Base-by-base conservation (phyloP, 2,113 vertebrate species). In the Lampris incognitus region DNA sequence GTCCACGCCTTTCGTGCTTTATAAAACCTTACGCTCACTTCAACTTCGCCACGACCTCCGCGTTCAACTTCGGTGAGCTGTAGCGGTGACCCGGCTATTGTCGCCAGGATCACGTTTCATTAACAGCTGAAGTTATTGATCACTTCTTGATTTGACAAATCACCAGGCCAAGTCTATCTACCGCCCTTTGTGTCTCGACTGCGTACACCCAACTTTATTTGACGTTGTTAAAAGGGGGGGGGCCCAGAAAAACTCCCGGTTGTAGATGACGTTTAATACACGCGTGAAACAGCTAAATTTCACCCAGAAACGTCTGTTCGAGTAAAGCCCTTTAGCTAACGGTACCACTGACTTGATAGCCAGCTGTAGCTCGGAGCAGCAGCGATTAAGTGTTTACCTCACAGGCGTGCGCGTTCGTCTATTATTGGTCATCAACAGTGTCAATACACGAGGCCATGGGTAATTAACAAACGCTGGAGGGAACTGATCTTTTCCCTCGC, bases 401-500 rank as follows among this genome's bases (percentile, higher is more conserved):
- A 87, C 88, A 88, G 76, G 91, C 91, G 91, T 85, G 69, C 56
- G 70, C 74, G 46, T 58, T 58, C 49, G 51, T 57, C n/a, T 8
- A 10, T 59, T 11, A 58, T 70, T 74, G 11, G 10, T 9, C 39
- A 10, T 73, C 75, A 51, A 66, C 69, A 7, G 75, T 78, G 54
- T 4, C 24, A 41, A 50, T 42, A 51, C 44, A 46, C 6, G 6
- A 46, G 4, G 7, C 2, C 7, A 46, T 7, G 7, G 44, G 4
- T 46, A 46, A 46, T 46, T 46, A 46, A 46, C 7, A 7, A 46
- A 46, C 4, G 44, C 44, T 4, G 7, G 44, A 5, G 24, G 24
- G 4, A 55, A 13, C 5, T 55, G 9, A 36, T 5, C 13, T n/a
- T 55, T 11, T 5, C n/a, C 13, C 5, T 55, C 48, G 60, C 44